Conservation (phyloP, 2,113 vertebrate genomes). For the Rhinoptilus africanus region DNA sequence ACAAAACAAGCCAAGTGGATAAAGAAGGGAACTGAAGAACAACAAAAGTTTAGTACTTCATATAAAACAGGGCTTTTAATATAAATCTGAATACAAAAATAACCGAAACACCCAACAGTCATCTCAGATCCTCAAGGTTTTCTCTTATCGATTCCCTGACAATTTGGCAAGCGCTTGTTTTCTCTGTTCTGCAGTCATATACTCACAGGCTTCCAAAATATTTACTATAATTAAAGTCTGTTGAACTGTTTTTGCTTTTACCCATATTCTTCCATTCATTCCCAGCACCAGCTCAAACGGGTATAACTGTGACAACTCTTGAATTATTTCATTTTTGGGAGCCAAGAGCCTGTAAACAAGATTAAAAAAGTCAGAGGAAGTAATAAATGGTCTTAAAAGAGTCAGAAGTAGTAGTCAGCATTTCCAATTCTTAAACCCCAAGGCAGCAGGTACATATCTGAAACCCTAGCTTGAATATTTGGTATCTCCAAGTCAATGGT, state of each 20-base stretch:
- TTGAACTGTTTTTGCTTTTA: slow-evolving; percentile 84
- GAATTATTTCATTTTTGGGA: slow-evolving; percentile 84
- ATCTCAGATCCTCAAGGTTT: background rate
- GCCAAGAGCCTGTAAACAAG: slow-evolving; percentile 79
- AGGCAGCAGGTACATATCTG: background rate
- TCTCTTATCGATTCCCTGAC: slow-evolving; percentile 70
- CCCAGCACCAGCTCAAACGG: slow-evolving; percentile 91
- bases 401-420: background rate
- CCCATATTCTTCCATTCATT: slow-evolving; percentile 94
- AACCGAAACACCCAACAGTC: background rate
- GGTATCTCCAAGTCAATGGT: background rate
- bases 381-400: background rate
- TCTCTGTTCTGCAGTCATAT: slow-evolving; percentile 87
- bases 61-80: slow-evolving; percentile 17
- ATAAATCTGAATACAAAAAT: slow-evolving; percentile 28
- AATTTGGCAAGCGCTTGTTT: slow-evolving; percentile 80
- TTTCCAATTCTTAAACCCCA: background rate
- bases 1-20: background rate
- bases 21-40: background rate
- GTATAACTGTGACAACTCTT: slow-evolving; percentile 86
- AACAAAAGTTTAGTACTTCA: background rate
- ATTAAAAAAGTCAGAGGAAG: background rate
- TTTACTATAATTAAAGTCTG: slow-evolving; percentile 90
- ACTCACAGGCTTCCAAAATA: slow-evolving; percentile 90
- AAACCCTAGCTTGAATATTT: background rate